Conservation (phyloP, 2,113 vertebrate genomes). For the Typhlomys cinereus region DNA sequence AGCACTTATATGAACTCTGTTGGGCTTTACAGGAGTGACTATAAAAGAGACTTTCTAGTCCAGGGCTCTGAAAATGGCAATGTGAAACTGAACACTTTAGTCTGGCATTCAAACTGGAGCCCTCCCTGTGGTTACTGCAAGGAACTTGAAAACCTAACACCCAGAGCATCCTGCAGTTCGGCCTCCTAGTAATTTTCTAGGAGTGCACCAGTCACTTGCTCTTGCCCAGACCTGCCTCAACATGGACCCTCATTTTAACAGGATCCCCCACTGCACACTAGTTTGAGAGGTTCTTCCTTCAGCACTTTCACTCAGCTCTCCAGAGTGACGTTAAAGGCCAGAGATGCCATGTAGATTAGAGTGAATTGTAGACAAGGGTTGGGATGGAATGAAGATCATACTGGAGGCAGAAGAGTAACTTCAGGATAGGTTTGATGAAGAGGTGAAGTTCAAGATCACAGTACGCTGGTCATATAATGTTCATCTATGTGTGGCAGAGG, state of each 20-base stretch:
- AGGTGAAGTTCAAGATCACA: too few relatives aligned
- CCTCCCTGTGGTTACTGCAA: background rate
- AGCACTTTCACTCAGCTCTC: background rate
- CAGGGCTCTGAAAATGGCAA: too few relatives aligned
- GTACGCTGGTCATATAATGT: too few relatives aligned
- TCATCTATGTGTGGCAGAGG: background rate
- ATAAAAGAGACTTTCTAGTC: background rate
- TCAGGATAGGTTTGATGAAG: background rate
- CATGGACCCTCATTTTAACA: background rate
- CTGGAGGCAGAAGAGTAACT: background rate
- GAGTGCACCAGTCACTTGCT: background rate
- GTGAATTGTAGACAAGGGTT: background rate
- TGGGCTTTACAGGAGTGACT: background rate
- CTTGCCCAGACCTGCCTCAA: background rate
- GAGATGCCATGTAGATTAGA: background rate
- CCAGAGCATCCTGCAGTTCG: background rate
- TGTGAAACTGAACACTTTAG: too few relatives aligned
- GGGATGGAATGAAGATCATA: background rate
- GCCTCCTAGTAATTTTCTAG: background rate
- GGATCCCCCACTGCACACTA: background rate
- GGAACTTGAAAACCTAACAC: background rate
- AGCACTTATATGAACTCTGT: too few relatives aligned
- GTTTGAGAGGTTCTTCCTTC: background rate
- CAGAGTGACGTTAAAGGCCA: background rate
- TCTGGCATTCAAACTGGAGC: background rate